phyloP scores from a whole-genome alignment of 2,113 vertebrate genomes.

The Leucoraja erinaceus region DNA sequence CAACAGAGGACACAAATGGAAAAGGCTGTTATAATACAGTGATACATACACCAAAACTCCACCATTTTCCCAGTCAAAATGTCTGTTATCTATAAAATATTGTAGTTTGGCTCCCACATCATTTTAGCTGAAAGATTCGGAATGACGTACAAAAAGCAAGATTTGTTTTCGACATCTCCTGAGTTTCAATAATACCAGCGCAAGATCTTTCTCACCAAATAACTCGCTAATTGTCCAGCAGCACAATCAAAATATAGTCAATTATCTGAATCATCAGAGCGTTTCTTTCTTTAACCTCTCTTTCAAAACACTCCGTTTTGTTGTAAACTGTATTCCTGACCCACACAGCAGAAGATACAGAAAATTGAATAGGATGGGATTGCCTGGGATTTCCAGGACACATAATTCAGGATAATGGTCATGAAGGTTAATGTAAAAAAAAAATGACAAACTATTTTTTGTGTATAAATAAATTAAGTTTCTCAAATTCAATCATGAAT shows the following conservation, averaged over 20 bases:
- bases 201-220: background rate
- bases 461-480: background rate
- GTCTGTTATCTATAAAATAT: background rate
- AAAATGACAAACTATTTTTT: background rate
- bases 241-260: background rate
- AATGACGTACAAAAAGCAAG: background rate
- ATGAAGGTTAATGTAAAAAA: background rate
- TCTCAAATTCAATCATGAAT: background rate
- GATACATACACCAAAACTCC: background rate
- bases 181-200: background rate
- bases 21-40: background rate
- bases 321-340: background rate
- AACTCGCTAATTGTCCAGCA: background rate
- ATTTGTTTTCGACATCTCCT: background rate
- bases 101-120: background rate
- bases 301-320: background rate
- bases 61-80: background rate
- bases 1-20: slow-evolving; percentile 13
- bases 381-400: background rate
- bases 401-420: background rate
- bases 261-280: background rate
- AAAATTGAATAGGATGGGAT: background rate
- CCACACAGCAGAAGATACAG: too few species aligned
- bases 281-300: background rate
- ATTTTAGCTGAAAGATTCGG: background rate